Percentiles rank a stretch among this genome's conserved stretches.
These are phyloP conservation scores for Apantesis nais DNA, from an alignment of 2,888 invertebrate genomes.

Conservation along the genomic window DNA sequence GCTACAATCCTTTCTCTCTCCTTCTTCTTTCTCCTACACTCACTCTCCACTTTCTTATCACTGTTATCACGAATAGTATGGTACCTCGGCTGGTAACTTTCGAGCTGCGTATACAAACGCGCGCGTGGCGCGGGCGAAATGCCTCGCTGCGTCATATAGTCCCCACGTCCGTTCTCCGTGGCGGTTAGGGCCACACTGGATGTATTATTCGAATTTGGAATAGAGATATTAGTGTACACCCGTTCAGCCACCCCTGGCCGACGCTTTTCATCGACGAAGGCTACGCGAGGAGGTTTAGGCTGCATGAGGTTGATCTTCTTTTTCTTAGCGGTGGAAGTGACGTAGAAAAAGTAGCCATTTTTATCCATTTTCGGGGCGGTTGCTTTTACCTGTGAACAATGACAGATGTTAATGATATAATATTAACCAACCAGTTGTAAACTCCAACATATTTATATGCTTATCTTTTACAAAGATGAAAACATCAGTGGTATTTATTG, in stretches of 20 bases:
- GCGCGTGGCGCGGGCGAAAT: constrained; percentile 76
- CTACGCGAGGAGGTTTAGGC: constrained; percentile 77
- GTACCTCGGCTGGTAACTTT: constrained; percentile 82
- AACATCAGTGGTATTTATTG: too few species aligned
- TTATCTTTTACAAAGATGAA: neutral
- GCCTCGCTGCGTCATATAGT: constrained; percentile 70
- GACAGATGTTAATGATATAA: neutral
- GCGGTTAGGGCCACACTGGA: constrained; percentile 70
- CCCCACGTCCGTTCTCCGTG: constrained; percentile 68
- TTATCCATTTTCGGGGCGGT: constrained; percentile 81
- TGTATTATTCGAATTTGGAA: constrained; percentile 25
- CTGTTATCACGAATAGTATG: constrained; percentile 81
- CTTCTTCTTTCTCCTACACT: constrained; percentile 71
- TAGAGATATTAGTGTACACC: constrained; percentile 44
- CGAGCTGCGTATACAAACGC: constrained; percentile 79
- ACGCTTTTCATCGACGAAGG: constrained; percentile 76
- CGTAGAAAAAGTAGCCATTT: constrained; percentile 82
- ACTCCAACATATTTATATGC: neutral
- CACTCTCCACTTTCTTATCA: constrained; percentile 81
- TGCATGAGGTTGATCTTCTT: constrained; percentile 84
- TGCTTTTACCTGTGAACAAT: constrained; percentile 73
- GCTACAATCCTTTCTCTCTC: constrained; percentile 67
- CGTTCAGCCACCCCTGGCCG: constrained; percentile 75
- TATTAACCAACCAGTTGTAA: neutral
- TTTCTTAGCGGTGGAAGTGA: constrained; percentile 81